Evolutionary conservation across 2,888 invertebrate genomes (phyloP).

Genomic region (Balanococcus diminutus): DNA sequence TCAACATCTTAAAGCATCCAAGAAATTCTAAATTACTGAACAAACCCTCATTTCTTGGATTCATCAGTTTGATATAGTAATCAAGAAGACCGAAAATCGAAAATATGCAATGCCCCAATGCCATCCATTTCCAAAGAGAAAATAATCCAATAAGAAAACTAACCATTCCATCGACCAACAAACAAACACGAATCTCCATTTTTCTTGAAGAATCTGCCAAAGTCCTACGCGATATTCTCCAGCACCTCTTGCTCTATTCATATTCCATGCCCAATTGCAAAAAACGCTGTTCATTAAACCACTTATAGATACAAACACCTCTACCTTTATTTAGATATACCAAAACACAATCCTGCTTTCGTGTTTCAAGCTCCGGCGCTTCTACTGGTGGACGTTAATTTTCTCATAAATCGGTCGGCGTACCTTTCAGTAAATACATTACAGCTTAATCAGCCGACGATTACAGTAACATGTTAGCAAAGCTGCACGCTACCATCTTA

Average conservation of each 20-base stretch:
- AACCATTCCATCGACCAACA: too few species aligned
- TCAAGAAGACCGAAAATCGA: too few species aligned
- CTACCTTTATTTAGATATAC: not conserved
- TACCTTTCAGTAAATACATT: not conserved
- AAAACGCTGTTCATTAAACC: not conserved
- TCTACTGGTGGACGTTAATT: not conserved
- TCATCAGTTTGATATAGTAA: too few species aligned
- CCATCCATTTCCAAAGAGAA: too few species aligned
- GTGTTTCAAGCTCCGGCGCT: not conserved
- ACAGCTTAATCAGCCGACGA: not conserved
- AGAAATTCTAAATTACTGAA: too few species aligned
- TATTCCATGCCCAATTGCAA: too few species aligned
- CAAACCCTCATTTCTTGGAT: too few species aligned
- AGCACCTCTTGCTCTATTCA: too few species aligned
- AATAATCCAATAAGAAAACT: too few species aligned
- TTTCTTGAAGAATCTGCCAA: not conserved
- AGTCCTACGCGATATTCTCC: not conserved
- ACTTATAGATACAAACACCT: not conserved
- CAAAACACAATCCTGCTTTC: not conserved
- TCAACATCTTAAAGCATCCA: too few species aligned
- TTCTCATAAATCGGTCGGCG: not conserved
- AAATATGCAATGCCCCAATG: too few species aligned
- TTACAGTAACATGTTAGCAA: conserved; percentile 1
- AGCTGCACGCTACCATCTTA: not conserved
- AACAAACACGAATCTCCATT: too few species aligned